Evolutionary conservation across 2,888 invertebrate species (phyloP).

Genomic region (Chrysomela aeneicollis): DNA sequence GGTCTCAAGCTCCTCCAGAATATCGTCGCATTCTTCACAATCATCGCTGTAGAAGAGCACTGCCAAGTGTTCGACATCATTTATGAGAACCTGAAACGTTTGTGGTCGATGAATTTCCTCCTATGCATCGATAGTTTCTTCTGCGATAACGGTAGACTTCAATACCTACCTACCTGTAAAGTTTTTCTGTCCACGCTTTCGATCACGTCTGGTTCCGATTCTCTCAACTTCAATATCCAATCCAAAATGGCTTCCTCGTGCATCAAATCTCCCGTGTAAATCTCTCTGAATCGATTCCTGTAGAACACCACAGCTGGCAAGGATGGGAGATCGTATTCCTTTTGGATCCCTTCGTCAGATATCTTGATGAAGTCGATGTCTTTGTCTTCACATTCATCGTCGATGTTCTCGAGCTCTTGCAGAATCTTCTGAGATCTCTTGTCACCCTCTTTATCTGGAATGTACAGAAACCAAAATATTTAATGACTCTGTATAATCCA

Average conservation of each 20-base stretch:
- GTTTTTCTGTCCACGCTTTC: constrained; percentile 92
- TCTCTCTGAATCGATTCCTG: constrained; percentile 86
- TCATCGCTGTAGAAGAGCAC: constrained; percentile 88
- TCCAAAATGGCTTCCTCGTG: constrained; percentile 89
- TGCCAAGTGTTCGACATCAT: constrained; percentile 89
- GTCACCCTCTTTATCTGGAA: constrained; percentile 85
- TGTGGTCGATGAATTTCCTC: not conserved
- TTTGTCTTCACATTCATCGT: constrained; percentile 91
- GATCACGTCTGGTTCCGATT: constrained; percentile 86
- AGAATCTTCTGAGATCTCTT: constrained; percentile 89
- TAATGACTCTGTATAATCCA: not conserved
- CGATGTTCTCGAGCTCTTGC: constrained; percentile 89
- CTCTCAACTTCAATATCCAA: constrained; percentile 87
- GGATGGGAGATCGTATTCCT: constrained; percentile 84
- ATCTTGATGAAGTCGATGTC: constrained; percentile 92
- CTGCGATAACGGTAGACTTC: not conserved
- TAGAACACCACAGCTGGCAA: constrained; percentile 88
- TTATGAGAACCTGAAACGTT: constrained; percentile 72
- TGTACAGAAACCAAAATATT: not conserved
- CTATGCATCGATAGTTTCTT: not conserved
- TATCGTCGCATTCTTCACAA: constrained; percentile 83
- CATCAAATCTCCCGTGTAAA: constrained; percentile 89
- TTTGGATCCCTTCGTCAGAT: constrained; percentile 85
- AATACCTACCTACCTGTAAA: constrained; percentile 66
- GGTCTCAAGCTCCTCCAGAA: constrained; percentile 88